phyloP scores from a whole-genome alignment of 2,797 vertebrate species.

The Sebastolobus alascanus region DNA sequence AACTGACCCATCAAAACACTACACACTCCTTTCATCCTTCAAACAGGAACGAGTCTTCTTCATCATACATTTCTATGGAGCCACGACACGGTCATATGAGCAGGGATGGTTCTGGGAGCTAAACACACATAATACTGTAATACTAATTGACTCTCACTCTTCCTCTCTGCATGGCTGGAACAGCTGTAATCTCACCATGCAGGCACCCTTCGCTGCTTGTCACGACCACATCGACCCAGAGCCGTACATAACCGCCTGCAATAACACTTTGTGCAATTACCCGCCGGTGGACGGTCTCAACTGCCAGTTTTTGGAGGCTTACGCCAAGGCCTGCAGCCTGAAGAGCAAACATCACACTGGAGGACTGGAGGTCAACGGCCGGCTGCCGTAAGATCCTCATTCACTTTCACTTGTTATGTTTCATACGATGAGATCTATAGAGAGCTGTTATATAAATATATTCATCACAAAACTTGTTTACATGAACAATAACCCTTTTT shows the following conservation, averaged over 20 bases:
- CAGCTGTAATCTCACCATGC: not conserved
- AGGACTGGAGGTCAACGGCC: not conserved
- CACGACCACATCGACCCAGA: not conserved
- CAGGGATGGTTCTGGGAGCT: not conserved
- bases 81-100: not conserved
- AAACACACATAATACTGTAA: not conserved
- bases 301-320: not conserved
- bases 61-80: not conserved
- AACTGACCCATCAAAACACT: not conserved
- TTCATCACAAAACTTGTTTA: too few species aligned
- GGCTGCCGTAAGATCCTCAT: not conserved
- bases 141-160: not conserved
- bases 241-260: not conserved
- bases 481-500: too few species aligned
- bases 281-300: not conserved
- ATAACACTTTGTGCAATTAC: not conserved
- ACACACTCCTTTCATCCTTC: not conserved
- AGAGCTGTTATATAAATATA: too few species aligned
- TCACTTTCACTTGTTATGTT: not conserved
- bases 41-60: not conserved
- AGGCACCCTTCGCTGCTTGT: not conserved
- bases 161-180: not conserved
- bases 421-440: too few species aligned
- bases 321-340: not conserved
- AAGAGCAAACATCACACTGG: rapidly evolving